Conservation (phyloP, 2,888 invertebrate species). For the Drosophila limbata region DNA sequence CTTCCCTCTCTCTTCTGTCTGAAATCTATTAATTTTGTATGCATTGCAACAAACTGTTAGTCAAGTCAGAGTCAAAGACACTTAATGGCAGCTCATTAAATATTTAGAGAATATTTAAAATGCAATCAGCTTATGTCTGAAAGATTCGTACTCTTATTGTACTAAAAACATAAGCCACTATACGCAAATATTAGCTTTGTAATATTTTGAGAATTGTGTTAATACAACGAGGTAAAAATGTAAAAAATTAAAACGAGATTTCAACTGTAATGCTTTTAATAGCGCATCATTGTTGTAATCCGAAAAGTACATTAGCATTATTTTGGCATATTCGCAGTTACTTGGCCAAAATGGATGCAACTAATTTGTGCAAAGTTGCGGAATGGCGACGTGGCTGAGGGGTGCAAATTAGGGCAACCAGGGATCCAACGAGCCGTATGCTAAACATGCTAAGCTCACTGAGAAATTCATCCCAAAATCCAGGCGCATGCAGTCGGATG, state of each 20-base stretch:
- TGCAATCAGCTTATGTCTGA: background rate
- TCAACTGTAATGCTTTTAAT: background rate
- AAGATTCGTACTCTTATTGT: background rate
- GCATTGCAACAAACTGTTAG: slow-evolving; percentile 1
- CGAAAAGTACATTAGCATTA: slow-evolving; percentile 21
- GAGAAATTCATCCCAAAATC: slow-evolving; percentile 47
- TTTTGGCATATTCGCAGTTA: slow-evolving; percentile 29
- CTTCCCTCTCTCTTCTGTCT: background rate
- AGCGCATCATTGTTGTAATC: slow-evolving; percentile 3
- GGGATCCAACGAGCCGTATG: slow-evolving; percentile 35
- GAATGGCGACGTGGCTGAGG: background rate
- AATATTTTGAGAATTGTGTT: background rate
- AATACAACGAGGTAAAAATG: background rate
- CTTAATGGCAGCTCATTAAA: background rate
- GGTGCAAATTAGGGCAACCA: slow-evolving; percentile 33
- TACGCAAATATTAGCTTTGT: background rate
- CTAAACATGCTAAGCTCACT: slow-evolving; percentile 54
- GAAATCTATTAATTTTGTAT: slow-evolving; percentile 6
- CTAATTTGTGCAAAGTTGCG: slow-evolving; percentile 52
- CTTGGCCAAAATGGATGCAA: slow-evolving; percentile 45
- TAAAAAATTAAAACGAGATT: slow-evolving; percentile 2
- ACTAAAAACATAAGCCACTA: too few relatives aligned
- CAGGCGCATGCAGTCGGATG: slow-evolving; percentile 58
- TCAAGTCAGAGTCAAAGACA: too few relatives aligned
- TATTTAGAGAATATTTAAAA: background rate